Evolutionary conservation across 2,888 invertebrate genomes (phyloP).

Genomic region (Limnephilus lunatus): DNA sequence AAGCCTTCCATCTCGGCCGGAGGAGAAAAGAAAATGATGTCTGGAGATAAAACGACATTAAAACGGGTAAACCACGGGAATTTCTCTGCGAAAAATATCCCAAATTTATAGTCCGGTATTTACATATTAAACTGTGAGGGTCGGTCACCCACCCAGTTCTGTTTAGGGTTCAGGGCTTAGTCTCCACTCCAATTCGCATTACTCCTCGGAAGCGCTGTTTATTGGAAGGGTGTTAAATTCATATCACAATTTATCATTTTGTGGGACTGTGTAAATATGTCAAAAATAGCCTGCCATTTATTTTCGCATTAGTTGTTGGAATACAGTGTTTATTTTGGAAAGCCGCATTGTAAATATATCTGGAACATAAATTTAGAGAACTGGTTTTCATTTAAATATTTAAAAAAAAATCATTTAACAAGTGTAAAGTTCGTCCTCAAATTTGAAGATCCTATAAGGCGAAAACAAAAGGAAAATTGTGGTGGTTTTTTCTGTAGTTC

Average conservation of each 20-base stretch:
- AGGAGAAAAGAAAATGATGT: slow-evolving; percentile 19
- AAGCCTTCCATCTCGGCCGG: neutral
- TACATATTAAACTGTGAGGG: slow-evolving; percentile 58
- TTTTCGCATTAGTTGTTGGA: neutral
- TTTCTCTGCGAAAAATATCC: slow-evolving; percentile 47
- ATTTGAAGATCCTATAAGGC: too few species aligned
- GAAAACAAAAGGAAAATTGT: too few species aligned
- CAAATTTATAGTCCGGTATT: slow-evolving; percentile 60
- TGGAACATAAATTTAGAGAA: too few species aligned
- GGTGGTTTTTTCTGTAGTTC: too few species aligned
- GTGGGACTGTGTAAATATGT: neutral
- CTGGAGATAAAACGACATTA: slow-evolving; percentile 20
- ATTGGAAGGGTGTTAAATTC: slow-evolving; percentile 2
- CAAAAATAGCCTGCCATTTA: neutral
- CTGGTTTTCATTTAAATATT: too few species aligned
- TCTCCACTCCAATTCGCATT: neutral
- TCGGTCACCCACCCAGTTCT: slow-evolving; percentile 12
- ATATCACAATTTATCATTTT: neutral
- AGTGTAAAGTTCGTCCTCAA: too few species aligned
- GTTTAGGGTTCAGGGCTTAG: neutral
- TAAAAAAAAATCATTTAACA: neutral
- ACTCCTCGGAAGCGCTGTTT: slow-evolving; percentile 2
- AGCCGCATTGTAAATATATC: neutral
- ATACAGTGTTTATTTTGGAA: neutral
- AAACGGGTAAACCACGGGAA: slow-evolving; percentile 15